Evolutionary conservation across 2,888 invertebrate genomes (phyloP).

Genomic region (Tineola bisselliella): DNA sequence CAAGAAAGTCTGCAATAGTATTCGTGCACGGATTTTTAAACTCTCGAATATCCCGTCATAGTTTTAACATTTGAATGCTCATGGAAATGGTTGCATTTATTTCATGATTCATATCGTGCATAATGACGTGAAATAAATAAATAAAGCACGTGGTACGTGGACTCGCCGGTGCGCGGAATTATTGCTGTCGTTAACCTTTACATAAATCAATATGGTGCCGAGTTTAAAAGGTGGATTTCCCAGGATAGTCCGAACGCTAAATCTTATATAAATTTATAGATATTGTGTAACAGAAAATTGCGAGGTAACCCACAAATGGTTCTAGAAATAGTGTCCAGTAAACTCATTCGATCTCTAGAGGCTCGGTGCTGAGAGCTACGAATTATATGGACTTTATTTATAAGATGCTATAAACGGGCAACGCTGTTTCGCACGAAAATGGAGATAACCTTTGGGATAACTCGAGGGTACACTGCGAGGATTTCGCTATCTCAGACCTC

Average conservation of each 20-base stretch:
- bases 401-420: background rate
- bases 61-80: background rate
- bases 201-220: constrained; percentile 37
- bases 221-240: constrained; percentile 32
- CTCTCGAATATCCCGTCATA: background rate
- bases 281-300: constrained; percentile 9
- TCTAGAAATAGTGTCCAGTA: background rate
- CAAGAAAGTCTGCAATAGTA: background rate
- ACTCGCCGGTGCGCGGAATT: constrained; percentile 5
- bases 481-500: background rate
- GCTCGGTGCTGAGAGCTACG: background rate
- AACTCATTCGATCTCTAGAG: constrained; percentile 1
- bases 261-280: constrained; percentile 9
- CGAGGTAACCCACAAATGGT: background rate
- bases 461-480: background rate
- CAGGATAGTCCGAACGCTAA: constrained; percentile 17
- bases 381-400: constrained; percentile 8
- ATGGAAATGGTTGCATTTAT: constrained; percentile 5
- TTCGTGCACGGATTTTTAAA: constrained; percentile 11
- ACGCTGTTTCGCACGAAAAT: background rate
- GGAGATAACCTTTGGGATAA: background rate
- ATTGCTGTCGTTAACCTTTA: constrained; percentile 14
- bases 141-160: background rate
- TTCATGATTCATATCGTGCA: constrained; percentile 5
- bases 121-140: constrained; percentile 10